Evolutionary conservation across 2,888 invertebrate genomes (phyloP), one percentile per base, ranked within the genome.

Genomic region (Agonopterix heracliana): DNA sequence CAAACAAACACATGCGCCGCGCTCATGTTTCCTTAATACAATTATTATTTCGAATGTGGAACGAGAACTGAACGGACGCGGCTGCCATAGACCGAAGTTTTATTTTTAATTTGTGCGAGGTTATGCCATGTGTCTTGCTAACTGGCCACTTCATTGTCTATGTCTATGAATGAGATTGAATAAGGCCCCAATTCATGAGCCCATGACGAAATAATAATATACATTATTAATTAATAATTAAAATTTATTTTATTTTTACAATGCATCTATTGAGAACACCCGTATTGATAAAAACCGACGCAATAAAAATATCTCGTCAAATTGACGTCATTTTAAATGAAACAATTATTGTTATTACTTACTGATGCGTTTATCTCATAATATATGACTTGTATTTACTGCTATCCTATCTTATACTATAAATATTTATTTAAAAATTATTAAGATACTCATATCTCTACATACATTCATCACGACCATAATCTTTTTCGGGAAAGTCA

Each of bases 1-100:
- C 89, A 89, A 89, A 89, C 89, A 89, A 89, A 89, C 88, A 89
- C 89, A 88, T 87, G 86, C 89, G 88, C 85, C 75, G 77, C 85
- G 87, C 85, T 88, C 87, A 88, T 89, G 87, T 87, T 87, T 87
- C 87, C 86, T 87, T 87, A 87, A 87, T 88, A 87, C 88, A 87
- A 87, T 87, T 88, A 87, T 87, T 88, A 87, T 86, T 87, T 87
- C 82, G 85, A 85, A 87, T 84, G 84, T 83, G 75, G 83, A 85
- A 74, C 85, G 81, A 72, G 67, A 66, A 63, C 66, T 71, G 71
- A 64, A 61, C 76, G 74, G 81, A 76, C 81, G 81, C 63, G 54
- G 26, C 49, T 45, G 51, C 54, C 56, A 53, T 57, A 52, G 53
- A 47, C 43, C 40, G 12, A 34, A 50, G 64, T 70, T 72, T 72